Conservation (phyloP, 92 coral and sea anemone species). For the Epizoanthus stellaris region DNA sequence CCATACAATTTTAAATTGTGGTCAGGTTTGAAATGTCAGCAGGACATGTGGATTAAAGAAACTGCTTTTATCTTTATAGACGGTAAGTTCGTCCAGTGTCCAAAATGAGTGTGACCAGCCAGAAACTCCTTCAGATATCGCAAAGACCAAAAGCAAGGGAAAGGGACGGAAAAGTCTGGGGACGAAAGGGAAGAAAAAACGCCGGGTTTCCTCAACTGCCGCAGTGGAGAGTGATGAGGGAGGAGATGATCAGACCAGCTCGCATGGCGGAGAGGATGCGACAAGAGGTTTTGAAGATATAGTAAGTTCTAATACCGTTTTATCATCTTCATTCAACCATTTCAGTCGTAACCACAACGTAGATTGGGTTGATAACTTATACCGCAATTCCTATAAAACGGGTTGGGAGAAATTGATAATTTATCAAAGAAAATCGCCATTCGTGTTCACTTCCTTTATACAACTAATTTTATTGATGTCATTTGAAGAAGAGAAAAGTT, state of each 20-base stretch:
- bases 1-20: too few species aligned
- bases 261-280: constrained; percentile 10
- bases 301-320: background rate
- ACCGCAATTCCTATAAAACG: too few species aligned
- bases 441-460: too few species aligned
- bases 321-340: too few species aligned
- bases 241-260: background rate
- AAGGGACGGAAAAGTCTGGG: constrained; percentile 38
- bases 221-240: constrained; percentile 29
- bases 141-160: constrained; percentile 20
- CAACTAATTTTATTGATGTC: too few species aligned
- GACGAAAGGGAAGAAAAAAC: constrained; percentile 28
- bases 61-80: background rate
- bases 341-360: too few species aligned
- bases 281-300: constrained; percentile 19
- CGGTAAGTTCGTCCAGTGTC: constrained; percentile 20
- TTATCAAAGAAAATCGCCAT: too few species aligned
- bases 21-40: background rate
- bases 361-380: too few species aligned
- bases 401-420: too few species aligned
- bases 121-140: constrained; percentile 18
- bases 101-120: constrained; percentile 23
- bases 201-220: constrained; percentile 16
- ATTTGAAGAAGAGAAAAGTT: too few species aligned
- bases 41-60: background rate